phyloP scores from a whole-genome alignment of 2,113 vertebrate genomes.

The Nothocercus nigrocapillus region DNA sequence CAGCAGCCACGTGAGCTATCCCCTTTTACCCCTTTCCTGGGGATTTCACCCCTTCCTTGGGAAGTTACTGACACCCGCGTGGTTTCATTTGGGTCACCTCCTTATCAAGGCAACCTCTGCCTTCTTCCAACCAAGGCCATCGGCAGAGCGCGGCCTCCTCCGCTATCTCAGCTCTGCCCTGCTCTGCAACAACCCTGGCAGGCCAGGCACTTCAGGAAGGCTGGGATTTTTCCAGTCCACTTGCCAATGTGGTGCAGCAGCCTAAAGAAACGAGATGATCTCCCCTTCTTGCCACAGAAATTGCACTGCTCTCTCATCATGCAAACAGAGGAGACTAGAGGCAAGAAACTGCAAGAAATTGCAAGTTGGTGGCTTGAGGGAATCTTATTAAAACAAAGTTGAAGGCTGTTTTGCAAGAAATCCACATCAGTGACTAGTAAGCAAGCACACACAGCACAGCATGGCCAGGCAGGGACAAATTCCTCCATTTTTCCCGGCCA shows the following conservation, averaged over 20 bases:
- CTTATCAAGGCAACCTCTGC: background rate
- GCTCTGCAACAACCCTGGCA: background rate
- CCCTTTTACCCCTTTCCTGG: background rate
- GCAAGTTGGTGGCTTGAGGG: background rate
- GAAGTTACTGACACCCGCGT: background rate
- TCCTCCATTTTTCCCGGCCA: background rate
- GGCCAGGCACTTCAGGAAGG: no score
- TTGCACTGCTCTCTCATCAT: background rate
- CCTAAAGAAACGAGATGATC: background rate
- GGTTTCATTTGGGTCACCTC: background rate
- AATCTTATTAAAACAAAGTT: background rate
- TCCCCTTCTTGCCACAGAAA: no score
- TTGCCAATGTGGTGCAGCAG: background rate
- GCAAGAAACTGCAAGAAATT: background rate
- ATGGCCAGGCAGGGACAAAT: background rate
- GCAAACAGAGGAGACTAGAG: background rate
- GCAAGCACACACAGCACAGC: rapidly evolving
- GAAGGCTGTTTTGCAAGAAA: background rate
- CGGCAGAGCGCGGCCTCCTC: background rate
- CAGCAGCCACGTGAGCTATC: background rate
- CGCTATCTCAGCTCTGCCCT: background rate
- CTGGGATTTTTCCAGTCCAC: background rate
- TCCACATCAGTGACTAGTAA: rapidly evolving
- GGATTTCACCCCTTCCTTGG: no score
- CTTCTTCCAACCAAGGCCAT: no score